phyloP scores from a whole-genome alignment of 2,888 invertebrate genomes.

The Steinernema carpocapsae region DNA sequence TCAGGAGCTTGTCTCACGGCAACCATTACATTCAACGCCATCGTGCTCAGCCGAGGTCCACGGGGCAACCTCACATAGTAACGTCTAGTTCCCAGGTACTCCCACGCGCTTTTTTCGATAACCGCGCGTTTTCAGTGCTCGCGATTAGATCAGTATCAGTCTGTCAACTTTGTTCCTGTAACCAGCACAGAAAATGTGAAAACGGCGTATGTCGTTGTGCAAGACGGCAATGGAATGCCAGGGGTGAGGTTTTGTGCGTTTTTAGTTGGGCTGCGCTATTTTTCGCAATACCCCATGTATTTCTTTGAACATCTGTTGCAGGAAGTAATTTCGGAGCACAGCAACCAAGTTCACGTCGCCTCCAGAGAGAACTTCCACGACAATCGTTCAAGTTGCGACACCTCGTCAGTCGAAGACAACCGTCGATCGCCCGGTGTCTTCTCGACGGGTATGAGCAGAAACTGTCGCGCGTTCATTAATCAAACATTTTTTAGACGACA shows the following conservation, averaged over 20 bases:
- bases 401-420: background rate
- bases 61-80: background rate
- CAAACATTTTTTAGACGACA: background rate
- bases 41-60: background rate
- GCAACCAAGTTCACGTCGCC: conserved; percentile 6
- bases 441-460: background rate
- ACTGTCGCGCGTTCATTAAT: too few species aligned
- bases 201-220: conserved; percentile 10
- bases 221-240: background rate
- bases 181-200: background rate
- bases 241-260: background rate
- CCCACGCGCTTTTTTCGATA: background rate
- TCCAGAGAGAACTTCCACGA: background rate
- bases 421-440: background rate
- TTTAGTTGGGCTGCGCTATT: too few species aligned
- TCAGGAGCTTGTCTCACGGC: conserved; percentile 21
- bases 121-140: background rate
- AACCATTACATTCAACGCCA: conserved; percentile 21
- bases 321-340: conserved; percentile 18
- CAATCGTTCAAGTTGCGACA: conserved; percentile 8
- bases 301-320: background rate
- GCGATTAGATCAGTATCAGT: background rate
- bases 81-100: conserved; percentile 14
- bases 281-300: too few species aligned
- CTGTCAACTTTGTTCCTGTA: conserved; percentile 5